Conservation (phyloP, 2,888 invertebrate genomes). For the Harpalus rubripes region DNA sequence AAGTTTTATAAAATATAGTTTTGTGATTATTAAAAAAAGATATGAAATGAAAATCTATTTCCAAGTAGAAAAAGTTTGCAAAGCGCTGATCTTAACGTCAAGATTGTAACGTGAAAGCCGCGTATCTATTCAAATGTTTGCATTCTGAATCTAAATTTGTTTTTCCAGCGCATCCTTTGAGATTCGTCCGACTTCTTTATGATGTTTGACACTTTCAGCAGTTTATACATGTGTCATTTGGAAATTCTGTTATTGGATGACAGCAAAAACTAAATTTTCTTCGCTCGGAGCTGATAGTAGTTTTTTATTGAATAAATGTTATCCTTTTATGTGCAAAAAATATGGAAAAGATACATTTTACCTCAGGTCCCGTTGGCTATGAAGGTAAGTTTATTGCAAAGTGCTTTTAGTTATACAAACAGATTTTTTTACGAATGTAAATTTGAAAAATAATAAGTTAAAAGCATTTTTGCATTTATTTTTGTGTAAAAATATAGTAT, state of each 20-base stretch:
- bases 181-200: conserved; percentile 29
- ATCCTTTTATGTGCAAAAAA: background rate
- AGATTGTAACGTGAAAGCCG: conserved; percentile 43
- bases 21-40: background rate
- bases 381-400: background rate
- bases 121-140: conserved; percentile 30
- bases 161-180: conserved; percentile 31
- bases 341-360: background rate
- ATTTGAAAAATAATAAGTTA: background rate
- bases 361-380: background rate
- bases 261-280: conserved; percentile 3
- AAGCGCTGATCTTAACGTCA: conserved; percentile 30
- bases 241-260: background rate
- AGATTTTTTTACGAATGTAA: background rate
- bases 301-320: background rate
- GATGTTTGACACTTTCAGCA: conserved; percentile 46
- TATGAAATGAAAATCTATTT: conserved; percentile 9
- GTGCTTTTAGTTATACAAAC: background rate
- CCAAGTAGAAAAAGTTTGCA: background rate
- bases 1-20: conserved; percentile 12
- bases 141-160: conserved; percentile 37
- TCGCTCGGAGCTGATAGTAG: background rate
- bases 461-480: background rate
- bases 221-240: conserved; percentile 2
- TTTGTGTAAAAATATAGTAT: background rate